Conservation (phyloP, 1,140 invertebrate species). For the Macrostomum lignano region DNA sequence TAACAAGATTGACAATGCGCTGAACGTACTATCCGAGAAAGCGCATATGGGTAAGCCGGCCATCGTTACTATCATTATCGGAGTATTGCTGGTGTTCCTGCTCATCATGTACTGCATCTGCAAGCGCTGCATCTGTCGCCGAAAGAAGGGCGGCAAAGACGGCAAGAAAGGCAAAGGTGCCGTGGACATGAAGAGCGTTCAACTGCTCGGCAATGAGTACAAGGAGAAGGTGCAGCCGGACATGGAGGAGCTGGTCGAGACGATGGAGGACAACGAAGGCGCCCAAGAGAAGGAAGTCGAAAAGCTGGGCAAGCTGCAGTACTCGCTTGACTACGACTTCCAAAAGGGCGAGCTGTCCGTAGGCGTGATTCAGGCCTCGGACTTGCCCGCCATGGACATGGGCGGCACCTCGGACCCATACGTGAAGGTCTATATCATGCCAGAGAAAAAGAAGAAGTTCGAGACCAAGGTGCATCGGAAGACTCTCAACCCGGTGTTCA, state of each 20-base stretch:
- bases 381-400: conserved; percentile 89
- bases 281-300: conserved; percentile 67
- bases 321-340: conserved; percentile 87
- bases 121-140: background rate
- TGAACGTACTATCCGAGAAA: too few species aligned
- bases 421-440: conserved; percentile 84
- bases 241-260: conserved; percentile 18
- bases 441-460: conserved; percentile 99
- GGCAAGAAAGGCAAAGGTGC: background rate
- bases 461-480: conserved; percentile 99
- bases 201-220: conserved; percentile 1
- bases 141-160: background rate
- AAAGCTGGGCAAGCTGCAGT: conserved; percentile 81
- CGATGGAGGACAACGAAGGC: conserved; percentile 45
- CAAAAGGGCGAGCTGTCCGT: conserved; percentile 84
- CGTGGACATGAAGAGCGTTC: conserved; percentile 2
- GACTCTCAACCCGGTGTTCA: conserved; percentile 86
- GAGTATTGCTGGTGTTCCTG: background rate
- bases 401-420: conserved; percentile 94
- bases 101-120: background rate
- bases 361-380: conserved; percentile 87
- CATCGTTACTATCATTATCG: too few species aligned
- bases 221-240: conserved; percentile 27
- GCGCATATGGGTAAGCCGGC: too few species aligned
- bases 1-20: too few species aligned